Evolutionary conservation across 2,113 vertebrate species (phyloP).

Genomic region (Labeo catla): DNA sequence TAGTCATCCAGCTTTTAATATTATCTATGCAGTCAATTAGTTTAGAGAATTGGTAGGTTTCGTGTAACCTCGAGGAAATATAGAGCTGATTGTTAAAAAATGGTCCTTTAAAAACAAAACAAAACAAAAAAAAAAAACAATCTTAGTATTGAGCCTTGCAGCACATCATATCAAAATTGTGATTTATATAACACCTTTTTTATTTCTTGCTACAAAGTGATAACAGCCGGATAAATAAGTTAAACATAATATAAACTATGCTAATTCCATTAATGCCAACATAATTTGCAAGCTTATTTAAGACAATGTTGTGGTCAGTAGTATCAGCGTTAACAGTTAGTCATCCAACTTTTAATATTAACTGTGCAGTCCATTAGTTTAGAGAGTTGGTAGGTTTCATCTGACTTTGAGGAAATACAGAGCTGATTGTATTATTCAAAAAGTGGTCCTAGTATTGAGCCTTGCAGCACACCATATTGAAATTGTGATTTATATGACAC

Average conservation of each 20-base stretch:
- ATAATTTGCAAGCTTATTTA: background rate
- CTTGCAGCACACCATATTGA: too few species aligned
- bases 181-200: background rate
- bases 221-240: background rate
- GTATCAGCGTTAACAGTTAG: too few species aligned
- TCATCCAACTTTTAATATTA: too few species aligned
- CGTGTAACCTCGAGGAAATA: background rate
- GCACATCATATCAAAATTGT: background rate
- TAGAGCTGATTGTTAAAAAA: background rate
- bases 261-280: background rate
- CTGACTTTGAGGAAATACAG: background rate
- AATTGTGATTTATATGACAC: too few species aligned
- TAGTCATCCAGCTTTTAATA: background rate
- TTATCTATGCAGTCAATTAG: background rate
- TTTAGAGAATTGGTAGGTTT: background rate
- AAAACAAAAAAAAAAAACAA: too few species aligned
- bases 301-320: background rate
- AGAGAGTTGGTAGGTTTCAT: background rate
- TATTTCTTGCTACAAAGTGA: background rate
- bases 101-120: background rate
- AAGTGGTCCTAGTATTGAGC: background rate
- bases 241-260: background rate
- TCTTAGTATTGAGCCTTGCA: background rate
- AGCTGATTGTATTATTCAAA: background rate
- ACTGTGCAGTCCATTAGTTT: background rate